A percentile compares a stretch with the other conserved stretches of the same genome.
These are phyloP conservation scores for Pogonocichla stellata DNA, from an alignment of 2,113 vertebrate species.

Conservation along the genomic window DNA sequence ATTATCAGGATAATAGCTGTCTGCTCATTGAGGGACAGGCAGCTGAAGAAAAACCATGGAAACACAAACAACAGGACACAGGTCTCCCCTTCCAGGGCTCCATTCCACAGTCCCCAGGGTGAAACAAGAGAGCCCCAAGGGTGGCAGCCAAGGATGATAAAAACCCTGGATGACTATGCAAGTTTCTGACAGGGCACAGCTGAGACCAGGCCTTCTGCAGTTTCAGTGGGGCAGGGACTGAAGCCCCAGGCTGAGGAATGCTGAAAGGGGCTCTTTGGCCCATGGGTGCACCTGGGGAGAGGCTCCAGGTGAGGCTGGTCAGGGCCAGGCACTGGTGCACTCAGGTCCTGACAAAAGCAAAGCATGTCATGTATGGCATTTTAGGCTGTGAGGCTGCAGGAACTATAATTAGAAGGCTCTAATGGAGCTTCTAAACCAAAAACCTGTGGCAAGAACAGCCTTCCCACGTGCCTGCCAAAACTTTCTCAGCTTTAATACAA, in stretches of 20 bases:
- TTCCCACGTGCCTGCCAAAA: background rate
- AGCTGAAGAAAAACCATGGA: background rate
- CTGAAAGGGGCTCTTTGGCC: background rate
- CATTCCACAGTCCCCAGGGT: background rate
- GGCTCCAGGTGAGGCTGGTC: background rate
- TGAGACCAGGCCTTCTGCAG: background rate
- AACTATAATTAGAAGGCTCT: background rate
- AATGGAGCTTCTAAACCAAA: background rate
- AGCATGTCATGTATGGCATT: background rate
- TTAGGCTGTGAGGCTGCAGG: background rate
- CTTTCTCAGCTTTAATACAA: background rate
- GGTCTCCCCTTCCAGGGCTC: background rate
- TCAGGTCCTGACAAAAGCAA: background rate
- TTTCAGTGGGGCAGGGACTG: background rate
- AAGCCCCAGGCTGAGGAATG: background rate
- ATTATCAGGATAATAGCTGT: background rate
- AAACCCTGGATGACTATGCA: accelerated
- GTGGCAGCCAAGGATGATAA: background rate
- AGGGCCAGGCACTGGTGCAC: background rate
- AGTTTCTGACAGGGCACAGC: background rate
- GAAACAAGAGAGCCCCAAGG: background rate
- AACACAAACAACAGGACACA: background rate
- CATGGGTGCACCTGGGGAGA: accelerated
- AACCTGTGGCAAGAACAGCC: background rate
- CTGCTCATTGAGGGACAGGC: background rate